Percentiles rank a stretch among this genome's conserved stretches.
phyloP scores from a whole-genome alignment of 2,888 invertebrate genomes.

The Xestobium rufovillosum region DNA sequence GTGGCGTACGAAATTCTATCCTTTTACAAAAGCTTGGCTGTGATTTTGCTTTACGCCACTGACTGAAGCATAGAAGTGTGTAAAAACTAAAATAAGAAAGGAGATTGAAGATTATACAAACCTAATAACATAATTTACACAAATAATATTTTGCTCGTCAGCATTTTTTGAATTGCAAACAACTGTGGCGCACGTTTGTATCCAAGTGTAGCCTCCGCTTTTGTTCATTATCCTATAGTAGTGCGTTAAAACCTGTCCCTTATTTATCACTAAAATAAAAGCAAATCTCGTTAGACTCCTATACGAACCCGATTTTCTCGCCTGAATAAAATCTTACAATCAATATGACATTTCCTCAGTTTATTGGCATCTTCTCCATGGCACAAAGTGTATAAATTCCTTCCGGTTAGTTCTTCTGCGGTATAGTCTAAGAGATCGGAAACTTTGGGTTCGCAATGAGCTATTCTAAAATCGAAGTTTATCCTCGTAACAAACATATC shows the following conservation, averaged over 20 bases:
- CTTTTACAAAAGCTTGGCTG: no score
- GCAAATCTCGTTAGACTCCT: constrained; percentile 35
- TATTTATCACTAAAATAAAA: constrained; percentile 75
- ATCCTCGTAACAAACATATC: constrained; percentile 96
- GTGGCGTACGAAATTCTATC: no score
- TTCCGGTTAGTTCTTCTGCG: constrained; percentile 88
- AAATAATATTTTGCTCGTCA: constrained; percentile 95
- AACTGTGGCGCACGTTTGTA: constrained; percentile 95
- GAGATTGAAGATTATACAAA: no score
- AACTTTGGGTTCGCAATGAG: constrained; percentile 95
- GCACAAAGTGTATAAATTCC: constrained; percentile 88
- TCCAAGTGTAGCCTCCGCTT: constrained; percentile 92
- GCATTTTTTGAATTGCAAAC: constrained; percentile 93
- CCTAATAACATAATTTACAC: constrained; percentile 96
- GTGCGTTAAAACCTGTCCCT: constrained; percentile 93
- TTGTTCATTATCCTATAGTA: constrained; percentile 96
- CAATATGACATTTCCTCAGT: constrained; percentile 88
- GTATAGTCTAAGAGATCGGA: constrained; percentile 88
- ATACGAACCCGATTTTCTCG: constrained; percentile 12
- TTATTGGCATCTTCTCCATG: constrained; percentile 94
- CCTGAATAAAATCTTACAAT: constrained; percentile 82
- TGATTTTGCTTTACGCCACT: no score
- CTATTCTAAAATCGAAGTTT: constrained; percentile 92
- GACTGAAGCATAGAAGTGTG: no score
- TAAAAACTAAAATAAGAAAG: no score